Evolutionary conservation across 2,888 invertebrate species (phyloP), one percentile per base, ranked within the genome.

Genomic region (Drosophila macrospina): DNA sequence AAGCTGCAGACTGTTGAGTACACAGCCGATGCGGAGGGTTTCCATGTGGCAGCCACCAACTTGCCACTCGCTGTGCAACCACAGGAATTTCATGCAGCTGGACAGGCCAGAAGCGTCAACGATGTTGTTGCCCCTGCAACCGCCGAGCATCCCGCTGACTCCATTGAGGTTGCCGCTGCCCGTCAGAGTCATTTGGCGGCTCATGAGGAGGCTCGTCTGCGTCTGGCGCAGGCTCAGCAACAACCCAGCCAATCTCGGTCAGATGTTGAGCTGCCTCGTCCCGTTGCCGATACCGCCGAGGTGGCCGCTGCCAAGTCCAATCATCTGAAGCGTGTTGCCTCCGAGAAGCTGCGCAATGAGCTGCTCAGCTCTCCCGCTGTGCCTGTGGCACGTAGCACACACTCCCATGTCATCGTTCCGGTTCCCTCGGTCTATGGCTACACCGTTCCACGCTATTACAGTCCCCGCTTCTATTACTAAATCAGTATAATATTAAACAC

Each of bases 1-100:
- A 92, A 93, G 74, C 78, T 94, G 1, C 95, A 95, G 89, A 93
- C 93, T 3, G 94, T 94, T 11, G 93, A 93, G 73, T 94, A 94
- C 85, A 92, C 93, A 8, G 93, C 94, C 48, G 94, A 94, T 86
- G 91, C 91, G 24, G 92, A 92, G 64, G 95, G 95, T n/a, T 95
- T 94, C 92, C 93, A 94, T 69, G 93, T 94, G 28, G 93, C 94
- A 1, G 94, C 94, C 59, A 94, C 94, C 28, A 94, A 95, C 86
- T 86, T 95, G 52, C 95, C 95, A 30, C 82, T 56, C 30, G 76
- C 80, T 10, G 72, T 55, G 15, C 24, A 26, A 10, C 55, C 55
- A 32, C 15, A 42, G 65, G 55, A 10, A 65, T 16, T 61, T 70
- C 72, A 68, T 63, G n/a, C 56, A 16, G 67, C 75, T 69, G 66